These are phyloP conservation scores for Brenthis hecate DNA, from an alignment of 2,888 invertebrate species.

Conservation along the genomic window DNA sequence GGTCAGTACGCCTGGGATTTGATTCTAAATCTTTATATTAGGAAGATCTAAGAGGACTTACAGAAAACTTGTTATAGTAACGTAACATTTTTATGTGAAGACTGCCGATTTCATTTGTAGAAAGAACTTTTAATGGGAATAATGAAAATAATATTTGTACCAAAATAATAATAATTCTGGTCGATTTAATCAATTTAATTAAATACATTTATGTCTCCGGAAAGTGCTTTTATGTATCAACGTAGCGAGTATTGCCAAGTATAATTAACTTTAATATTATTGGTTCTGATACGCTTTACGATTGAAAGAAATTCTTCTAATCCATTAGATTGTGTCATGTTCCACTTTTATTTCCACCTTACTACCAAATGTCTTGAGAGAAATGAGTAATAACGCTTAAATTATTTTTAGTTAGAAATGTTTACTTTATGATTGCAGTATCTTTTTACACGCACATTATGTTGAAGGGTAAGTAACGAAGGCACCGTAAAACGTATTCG, in stretches of 20 bases:
- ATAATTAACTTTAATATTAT: constrained; percentile 9
- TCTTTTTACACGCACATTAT: constrained; percentile 80
- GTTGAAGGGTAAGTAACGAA: constrained; percentile 70
- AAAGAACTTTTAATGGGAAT: neutral
- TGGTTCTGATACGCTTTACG: constrained; percentile 15
- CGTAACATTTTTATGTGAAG: constrained; percentile 19
- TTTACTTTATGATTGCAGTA: constrained; percentile 76
- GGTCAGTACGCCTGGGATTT: constrained; percentile 47
- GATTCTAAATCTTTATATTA: constrained; percentile 48
- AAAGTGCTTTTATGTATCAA: neutral
- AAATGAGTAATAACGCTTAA: constrained; percentile 77
- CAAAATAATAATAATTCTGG: neutral
- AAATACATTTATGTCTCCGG: neutral
- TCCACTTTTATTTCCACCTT: constrained; percentile 78
- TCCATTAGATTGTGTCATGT: constrained; percentile 79
- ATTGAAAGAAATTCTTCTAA: constrained; percentile 78
- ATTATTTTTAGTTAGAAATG: constrained; percentile 74
- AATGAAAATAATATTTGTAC: neutral
- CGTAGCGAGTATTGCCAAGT: constrained; percentile 2
- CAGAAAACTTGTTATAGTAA: constrained; percentile 31
- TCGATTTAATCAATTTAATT: neutral
- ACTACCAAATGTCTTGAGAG: constrained; percentile 77
- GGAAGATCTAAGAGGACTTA: constrained; percentile 43
- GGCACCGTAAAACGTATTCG: constrained; percentile 77
- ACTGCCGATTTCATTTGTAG: neutral